Conservation (phyloP, 2,113 vertebrate species). For the Tupaia chinensis region DNA sequence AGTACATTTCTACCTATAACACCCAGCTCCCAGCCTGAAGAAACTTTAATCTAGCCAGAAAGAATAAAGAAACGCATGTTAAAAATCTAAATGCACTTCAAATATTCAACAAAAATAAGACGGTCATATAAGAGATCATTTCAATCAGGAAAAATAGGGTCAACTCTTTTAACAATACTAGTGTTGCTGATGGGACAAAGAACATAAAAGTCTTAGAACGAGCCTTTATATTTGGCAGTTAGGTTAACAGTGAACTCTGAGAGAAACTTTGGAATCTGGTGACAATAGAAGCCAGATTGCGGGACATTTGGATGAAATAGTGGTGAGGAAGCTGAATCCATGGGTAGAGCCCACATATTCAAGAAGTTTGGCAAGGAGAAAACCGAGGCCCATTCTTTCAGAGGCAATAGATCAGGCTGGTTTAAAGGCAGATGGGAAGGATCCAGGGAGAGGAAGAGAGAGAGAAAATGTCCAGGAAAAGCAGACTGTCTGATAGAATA, state of each 20-base stretch:
- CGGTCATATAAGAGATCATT: neutral
- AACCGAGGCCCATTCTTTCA: neutral
- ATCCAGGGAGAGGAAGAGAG: neutral
- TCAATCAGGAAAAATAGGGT: neutral
- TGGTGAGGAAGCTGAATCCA: neutral
- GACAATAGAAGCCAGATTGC: constrained; percentile 54
- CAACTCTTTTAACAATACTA: neutral
- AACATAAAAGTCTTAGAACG: neutral
- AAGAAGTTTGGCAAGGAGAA: constrained; percentile 39
- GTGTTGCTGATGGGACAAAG: neutral
- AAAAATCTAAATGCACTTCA: neutral
- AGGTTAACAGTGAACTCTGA: constrained; percentile 51
- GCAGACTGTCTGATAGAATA: neutral
- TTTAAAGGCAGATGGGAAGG: constrained; percentile 18
- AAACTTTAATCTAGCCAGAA: neutral
- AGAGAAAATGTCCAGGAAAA: neutral
- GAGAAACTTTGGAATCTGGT: constrained; percentile 29
- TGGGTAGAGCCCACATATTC: constrained; percentile 25
- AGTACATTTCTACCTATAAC: neutral
- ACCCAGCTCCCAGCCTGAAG: neutral
- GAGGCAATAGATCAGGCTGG: neutral
- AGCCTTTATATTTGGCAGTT: neutral
- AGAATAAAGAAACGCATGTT: neutral
- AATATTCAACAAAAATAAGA: constrained; percentile 8
- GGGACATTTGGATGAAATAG: constrained; percentile 34